phyloP scores from a whole-genome alignment of 2,797 vertebrate genomes.

The Mallotus villosus region DNA sequence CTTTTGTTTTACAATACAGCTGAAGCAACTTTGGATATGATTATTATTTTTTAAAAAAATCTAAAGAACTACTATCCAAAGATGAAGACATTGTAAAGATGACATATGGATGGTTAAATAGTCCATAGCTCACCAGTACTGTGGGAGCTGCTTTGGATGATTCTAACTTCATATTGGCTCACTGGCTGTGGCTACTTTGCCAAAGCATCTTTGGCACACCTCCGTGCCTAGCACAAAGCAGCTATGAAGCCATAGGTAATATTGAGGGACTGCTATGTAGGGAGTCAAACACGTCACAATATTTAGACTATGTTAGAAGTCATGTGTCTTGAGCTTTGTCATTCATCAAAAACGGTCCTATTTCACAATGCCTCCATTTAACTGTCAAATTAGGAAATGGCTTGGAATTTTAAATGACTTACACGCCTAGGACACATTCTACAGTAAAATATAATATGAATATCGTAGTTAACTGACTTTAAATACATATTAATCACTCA shows the following conservation, averaged over 20 bases:
- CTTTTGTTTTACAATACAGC: background rate
- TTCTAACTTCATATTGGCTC: background rate
- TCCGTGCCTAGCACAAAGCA: background rate
- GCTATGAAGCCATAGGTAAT: background rate
- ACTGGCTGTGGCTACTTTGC: background rate
- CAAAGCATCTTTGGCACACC: background rate
- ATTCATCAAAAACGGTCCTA: background rate
- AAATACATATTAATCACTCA: background rate
- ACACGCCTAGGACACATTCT: background rate
- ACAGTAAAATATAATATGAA: too few species aligned
- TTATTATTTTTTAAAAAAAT: background rate
- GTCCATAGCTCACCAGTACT: conserved; percentile 54
- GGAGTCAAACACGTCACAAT: background rate
- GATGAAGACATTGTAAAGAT: conserved; percentile 4
- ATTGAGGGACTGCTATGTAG: background rate
- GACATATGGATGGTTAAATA: conserved; percentile 56
- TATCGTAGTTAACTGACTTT: background rate
- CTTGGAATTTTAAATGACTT: background rate
- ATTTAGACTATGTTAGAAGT: background rate
- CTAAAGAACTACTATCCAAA: too few species aligned
- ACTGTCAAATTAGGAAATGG: background rate
- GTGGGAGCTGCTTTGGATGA: conserved; percentile 1
- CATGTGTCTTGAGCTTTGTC: background rate
- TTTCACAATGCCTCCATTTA: background rate
- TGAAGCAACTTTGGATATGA: background rate